Base-by-base conservation (phyloP, 2,797 vertebrate genomes). In the Mormyrops boulengeri region DNA sequence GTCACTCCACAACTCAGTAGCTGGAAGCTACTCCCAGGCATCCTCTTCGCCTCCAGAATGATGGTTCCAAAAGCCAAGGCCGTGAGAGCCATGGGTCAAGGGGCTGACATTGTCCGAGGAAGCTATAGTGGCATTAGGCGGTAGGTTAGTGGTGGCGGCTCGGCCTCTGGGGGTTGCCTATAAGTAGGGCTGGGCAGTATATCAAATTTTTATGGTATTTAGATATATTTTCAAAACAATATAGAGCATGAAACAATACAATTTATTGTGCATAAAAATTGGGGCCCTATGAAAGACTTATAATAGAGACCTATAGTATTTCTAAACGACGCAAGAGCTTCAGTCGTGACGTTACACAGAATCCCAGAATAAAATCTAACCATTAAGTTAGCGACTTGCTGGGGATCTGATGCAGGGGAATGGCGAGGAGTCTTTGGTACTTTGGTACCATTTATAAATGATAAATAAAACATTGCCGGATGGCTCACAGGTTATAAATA, bases 71-170 rank as follows among this genome's bases (percentile, higher is more conserved):
- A 26, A 62, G 60, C 60, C 60, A 62, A 62, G 60, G 60, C 60
- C n/a, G 2, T 62, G 60, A 62, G 7, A 22, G 41, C 52, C 19
- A 5, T 86, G 77, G 6, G 89, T 53, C 19, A 84, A 69, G 19
- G 17, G 38, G 47, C 52, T 73, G 87, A 8, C 47, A 26, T 2
- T 17, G n/a, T 11, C 4, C 3, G 38, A 84, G 90, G 4, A 69
- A 19, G n/a, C 82, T 34, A 82, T 3, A 62, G 34, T 88, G 12
- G 52, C 66, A 14, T 47, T 49, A 34, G 90, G 85, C 49, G 62
- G 11, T 11, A 14, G 90, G 62, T 50, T 90, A 89, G 91, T 91
- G 52, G 90, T 91, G 44, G 89, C 90, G 77, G 92, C 85, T 80
- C 89, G 90, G 86, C 91, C 89, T 91, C 52, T 91, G 38, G 38